Conservation (phyloP, 1,140 invertebrate species). For the Triops longicaudatus region DNA sequence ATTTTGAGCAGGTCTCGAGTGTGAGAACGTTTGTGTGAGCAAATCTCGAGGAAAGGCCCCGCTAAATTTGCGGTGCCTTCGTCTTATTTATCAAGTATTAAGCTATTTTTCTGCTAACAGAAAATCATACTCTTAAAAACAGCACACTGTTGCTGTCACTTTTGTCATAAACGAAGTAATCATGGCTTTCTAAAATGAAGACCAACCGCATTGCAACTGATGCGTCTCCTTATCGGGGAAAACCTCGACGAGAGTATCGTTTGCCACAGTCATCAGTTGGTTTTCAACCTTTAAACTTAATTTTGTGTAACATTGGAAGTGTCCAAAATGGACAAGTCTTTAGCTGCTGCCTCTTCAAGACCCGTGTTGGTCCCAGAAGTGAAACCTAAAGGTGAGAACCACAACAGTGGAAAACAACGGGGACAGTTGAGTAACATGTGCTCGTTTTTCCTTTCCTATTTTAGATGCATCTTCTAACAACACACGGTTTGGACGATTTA, state of each 20-base stretch:
- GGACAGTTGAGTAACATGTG: too few species aligned
- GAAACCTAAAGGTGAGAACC: not conserved
- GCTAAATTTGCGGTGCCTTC: conserved; percentile 8
- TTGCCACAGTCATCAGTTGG: not conserved
- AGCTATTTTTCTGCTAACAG: not conserved
- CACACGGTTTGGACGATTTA: not conserved
- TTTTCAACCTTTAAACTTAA: not conserved
- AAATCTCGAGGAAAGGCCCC: not conserved
- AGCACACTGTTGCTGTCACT: not conserved
- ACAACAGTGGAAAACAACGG: not conserved
- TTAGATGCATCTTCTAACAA: not conserved
- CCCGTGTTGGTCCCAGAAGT: not conserved
- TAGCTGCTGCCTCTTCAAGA: not conserved
- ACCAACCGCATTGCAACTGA: not conserved
- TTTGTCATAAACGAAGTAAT: not conserved
- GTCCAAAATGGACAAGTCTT: conserved; percentile 8
- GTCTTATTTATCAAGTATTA: not conserved
- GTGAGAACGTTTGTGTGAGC: not conserved
- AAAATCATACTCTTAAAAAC: not conserved
- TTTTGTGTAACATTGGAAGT: not conserved
- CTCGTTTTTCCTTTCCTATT: not conserved
- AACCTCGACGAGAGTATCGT: not conserved
- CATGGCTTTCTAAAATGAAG: conserved; percentile 12
- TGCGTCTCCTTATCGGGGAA: conserved; percentile 4
- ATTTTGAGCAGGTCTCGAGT: not conserved